Percentiles rank a stretch among this genome's conserved stretches.
These are phyloP conservation scores for Holocentrus rufus DNA, from an alignment of 2,797 vertebrate genomes.

Conservation along the genomic window DNA sequence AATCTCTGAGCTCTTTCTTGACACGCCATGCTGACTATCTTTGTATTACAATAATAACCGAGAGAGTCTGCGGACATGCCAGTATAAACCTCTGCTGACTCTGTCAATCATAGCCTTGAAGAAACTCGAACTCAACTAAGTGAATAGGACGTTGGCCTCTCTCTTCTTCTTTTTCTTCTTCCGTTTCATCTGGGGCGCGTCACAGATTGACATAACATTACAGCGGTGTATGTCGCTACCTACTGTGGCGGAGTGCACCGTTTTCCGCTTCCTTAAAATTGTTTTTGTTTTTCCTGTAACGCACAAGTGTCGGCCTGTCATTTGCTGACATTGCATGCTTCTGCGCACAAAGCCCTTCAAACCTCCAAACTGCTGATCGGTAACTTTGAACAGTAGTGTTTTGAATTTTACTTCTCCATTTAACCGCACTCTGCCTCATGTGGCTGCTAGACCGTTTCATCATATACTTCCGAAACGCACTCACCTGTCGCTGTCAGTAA, in stretches of 20 bases:
- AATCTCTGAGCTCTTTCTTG: slow-evolving; percentile 60
- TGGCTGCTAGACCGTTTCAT: no score
- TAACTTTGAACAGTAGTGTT: no score
- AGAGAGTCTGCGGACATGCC: slow-evolving; percentile 69
- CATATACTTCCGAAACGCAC: no score
- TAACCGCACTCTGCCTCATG: no score
- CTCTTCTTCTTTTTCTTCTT: slow-evolving; percentile 45
- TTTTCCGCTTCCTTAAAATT: neutral
- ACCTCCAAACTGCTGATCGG: no score
- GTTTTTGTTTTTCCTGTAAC: no score
- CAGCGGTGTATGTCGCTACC: slow-evolving; percentile 20
- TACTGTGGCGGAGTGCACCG: slow-evolving; percentile 24
- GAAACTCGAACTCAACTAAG: slow-evolving; percentile 30
- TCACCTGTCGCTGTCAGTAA: no score
- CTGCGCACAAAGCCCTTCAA: no score
- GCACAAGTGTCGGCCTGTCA: no score
- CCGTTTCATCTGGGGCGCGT: slow-evolving; percentile 40
- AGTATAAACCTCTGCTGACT: slow-evolving; percentile 74
- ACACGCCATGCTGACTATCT: slow-evolving; percentile 81
- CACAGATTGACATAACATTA: slow-evolving; percentile 4
- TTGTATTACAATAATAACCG: slow-evolving; percentile 58
- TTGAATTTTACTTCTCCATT: no score
- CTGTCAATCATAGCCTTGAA: slow-evolving; percentile 74
- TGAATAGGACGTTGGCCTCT: slow-evolving; percentile 53
- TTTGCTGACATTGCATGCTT: no score